Evolutionary conservation across 2,113 vertebrate species (phyloP).

Genomic region (Anolis sagrei): DNA sequence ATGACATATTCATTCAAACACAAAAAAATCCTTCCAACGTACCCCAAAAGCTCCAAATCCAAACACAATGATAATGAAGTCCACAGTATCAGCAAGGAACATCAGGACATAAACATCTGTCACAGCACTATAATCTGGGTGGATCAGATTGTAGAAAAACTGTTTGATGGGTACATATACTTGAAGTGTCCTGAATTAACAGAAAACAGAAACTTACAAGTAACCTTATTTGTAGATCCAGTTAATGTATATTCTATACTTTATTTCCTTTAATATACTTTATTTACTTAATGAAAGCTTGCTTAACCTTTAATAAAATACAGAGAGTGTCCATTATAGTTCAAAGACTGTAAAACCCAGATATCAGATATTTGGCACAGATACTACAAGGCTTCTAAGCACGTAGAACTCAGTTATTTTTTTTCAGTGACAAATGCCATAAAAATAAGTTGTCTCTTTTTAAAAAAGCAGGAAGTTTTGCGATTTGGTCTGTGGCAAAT

Average conservation of each 20-base stretch:
- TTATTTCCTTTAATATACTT: too few species aligned
- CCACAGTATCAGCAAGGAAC: conserved; percentile 96
- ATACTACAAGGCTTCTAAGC: too few species aligned
- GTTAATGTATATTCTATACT: too few species aligned
- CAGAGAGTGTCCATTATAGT: too few species aligned
- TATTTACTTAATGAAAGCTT: too few species aligned
- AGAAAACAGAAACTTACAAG: conserved; percentile 28
- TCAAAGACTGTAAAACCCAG: too few species aligned
- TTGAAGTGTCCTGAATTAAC: conserved; percentile 83
- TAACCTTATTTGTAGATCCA: background rate
- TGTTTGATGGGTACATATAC: conserved; percentile 92
- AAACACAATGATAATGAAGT: conserved; percentile 98
- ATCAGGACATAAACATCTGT: conserved; percentile 98
- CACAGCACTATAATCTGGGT: conserved; percentile 97
- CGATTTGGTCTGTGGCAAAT: background rate
- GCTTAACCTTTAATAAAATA: too few species aligned
- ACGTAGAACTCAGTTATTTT: too few species aligned
- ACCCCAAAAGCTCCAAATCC: conserved; percentile 98
- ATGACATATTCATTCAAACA: conserved; percentile 18
- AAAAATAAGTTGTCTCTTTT: too few species aligned
- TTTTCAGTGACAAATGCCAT: too few species aligned
- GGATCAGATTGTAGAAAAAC: conserved; percentile 97
- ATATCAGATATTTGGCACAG: too few species aligned
- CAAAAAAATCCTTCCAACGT: conserved; percentile 61
- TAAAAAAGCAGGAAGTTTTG: too few species aligned